Evolutionary conservation across 2,113 vertebrate species (phyloP).

Genomic region (Ceyx melanurus): DNA sequence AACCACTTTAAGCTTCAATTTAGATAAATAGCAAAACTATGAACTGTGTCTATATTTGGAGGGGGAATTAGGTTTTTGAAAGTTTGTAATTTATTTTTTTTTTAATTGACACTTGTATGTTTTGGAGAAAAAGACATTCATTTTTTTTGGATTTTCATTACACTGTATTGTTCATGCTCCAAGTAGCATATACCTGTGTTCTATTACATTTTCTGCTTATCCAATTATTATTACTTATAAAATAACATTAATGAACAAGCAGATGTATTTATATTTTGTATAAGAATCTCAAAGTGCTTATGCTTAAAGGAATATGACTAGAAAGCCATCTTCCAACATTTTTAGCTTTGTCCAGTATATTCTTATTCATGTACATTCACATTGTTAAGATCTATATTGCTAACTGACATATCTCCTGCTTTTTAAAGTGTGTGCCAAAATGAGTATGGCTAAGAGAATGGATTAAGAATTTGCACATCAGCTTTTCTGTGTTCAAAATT

Average conservation of each 20-base stretch:
- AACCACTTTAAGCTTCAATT: neutral
- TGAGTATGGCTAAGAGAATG: neutral
- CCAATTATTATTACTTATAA: neutral
- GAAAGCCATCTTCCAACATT: neutral
- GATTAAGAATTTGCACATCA: neutral
- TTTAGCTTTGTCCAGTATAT: neutral
- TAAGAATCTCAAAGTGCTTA: neutral
- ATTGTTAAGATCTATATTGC: neutral
- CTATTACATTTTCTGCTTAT: neutral
- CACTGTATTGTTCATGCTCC: neutral
- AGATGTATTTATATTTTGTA: neutral
- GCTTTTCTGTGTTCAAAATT: neutral
- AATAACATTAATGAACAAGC: neutral
- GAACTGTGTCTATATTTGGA: neutral
- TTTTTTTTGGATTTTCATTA: neutral
- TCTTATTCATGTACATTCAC: neutral
- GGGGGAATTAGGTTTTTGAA: neutral
- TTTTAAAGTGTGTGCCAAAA: neutral
- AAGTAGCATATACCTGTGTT: neutral
- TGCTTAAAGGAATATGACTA: neutral
- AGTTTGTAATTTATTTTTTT: neutral
- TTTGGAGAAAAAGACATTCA: neutral
- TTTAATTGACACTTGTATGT: neutral
- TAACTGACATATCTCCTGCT: neutral
- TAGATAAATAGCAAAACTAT: neutral